phyloP scores from a whole-genome alignment of 2,797 vertebrate genomes.

The Hypotaenidia okinawae region DNA sequence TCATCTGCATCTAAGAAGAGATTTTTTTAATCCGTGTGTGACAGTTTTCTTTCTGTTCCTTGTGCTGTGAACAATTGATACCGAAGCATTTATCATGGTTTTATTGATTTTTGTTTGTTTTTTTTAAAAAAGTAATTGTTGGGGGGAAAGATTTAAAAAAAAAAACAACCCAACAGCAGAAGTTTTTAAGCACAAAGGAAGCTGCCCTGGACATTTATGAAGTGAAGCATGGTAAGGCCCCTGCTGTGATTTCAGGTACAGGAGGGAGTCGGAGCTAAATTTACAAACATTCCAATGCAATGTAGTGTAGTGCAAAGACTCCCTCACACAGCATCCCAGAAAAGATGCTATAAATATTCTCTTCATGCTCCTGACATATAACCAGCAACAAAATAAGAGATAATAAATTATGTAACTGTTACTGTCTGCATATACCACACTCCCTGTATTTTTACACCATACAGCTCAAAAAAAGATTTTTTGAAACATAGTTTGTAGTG shows the following conservation, averaged over 20 bases:
- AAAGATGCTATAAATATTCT: constrained; percentile 42
- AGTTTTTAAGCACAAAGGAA: background rate
- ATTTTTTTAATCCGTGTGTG: background rate
- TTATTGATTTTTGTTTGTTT: background rate
- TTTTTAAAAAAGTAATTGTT: background rate
- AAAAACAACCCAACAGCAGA: background rate
- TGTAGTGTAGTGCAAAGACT: background rate
- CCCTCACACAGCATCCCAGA: constrained; percentile 19
- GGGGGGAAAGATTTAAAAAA: background rate
- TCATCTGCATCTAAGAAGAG: background rate
- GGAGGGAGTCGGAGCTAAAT: background rate
- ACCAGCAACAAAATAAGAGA: constrained; percentile 11
- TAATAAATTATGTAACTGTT: constrained; percentile 67
- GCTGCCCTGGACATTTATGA: background rate
- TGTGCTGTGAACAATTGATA: background rate
- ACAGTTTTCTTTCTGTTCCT: background rate
- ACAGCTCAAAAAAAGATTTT: background rate
- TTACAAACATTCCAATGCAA: background rate
- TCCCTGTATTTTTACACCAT: background rate
- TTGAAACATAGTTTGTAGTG: background rate
- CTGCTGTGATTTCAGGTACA: rapidly evolving
- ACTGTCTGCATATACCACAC: background rate
- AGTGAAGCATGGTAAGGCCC: background rate
- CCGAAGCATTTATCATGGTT: background rate
- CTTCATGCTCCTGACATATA: constrained; percentile 34